Evolutionary conservation across 1,140 invertebrate genomes (phyloP), one percentile per base, ranked within the genome.

Genomic region (Tyrophagus putrescentiae): DNA sequence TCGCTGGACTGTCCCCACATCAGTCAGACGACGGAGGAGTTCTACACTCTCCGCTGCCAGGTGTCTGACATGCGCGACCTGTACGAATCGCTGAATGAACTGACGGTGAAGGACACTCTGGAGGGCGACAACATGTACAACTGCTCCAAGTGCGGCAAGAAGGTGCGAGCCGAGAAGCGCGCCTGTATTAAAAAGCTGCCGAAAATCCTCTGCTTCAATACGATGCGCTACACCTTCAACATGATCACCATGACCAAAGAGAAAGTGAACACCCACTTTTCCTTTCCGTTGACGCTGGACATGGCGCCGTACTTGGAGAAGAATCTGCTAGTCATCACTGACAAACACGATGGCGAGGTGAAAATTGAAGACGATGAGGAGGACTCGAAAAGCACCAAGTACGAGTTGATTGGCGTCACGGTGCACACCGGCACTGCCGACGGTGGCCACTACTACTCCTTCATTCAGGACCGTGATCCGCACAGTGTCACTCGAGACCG

Each of bases 41-140:
- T 95, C 76, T 94, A 94, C 70, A 94, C 91, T 18, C 86, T 95
- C 0, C 76, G 91, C 4, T 94, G 90, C 71, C 89, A 94, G 72
- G 91, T 96, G 1, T 86, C 90, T 1, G 90, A 95, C 70, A 94
- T 95, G 90, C 78, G 89, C 45, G 93, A 93, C 74, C 74, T 96
- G 6, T 89, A 93, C 68, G 90, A 95, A 71, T 92, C 88, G 27
- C 74, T 96, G 5, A 87, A 95, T 72, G 89, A 95, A 74, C 87
- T 95, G 1, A 94, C 90, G 1, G 89, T 95, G 0, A 95, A 94
- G 69, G 91, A 96, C 69, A 95, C 89, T 18, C 72, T 95, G 0
- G 92, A 95, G 71, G 91, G 91, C 21, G 91, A 95, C 70, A 95
- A 96, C 69, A 95, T 94, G 85, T 96, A 95, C 71, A 94, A 88